Base-by-base conservation (phyloP, 64 coral and sea anemone genomes). In the Montipora efflorescens region DNA sequence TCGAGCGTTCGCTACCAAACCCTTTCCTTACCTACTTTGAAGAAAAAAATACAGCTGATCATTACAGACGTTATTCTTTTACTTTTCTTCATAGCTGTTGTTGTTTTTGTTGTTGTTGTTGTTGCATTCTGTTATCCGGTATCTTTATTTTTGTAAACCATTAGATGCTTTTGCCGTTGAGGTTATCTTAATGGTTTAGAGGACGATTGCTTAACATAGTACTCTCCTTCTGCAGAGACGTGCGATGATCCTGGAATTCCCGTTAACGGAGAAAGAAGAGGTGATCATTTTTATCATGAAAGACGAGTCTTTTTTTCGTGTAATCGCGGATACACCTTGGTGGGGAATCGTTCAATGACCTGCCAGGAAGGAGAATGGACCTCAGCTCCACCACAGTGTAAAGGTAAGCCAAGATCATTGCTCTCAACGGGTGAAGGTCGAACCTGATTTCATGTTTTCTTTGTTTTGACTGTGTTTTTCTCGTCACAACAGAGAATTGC, bases 281-380 rank as follows among this genome's bases (percentile, higher is more conserved):
- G 83, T 11, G 16, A 55, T 45, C 79, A 80, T 10, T 93, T 93
- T 53, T 12, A n/a, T 45, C 73, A 93, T 57, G 83, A 82, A 8
- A 44, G 87, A 71, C 19, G 16, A 18, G 59, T 93, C 45, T 52
- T 13, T n/a, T 93, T 93, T 47, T 52, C 77, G 19, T 93, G 91
- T 47, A 67, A 69, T 43, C 53, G 53, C 6, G 53, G 53, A 57
- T 57, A 57, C 5, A 57, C 61, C 10, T 55, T 93, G 72, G 58
- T 87, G 43, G 91, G 83, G 1, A 25, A 22, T 57, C n/a, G 23
- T 4, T 16, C 59, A 80, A 87, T 87, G 18, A 87, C 20, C 6
- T 93, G 91, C 51, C 47, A 23, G 5, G 76, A 93, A 48, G 91
- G 91, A 66, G 61, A 66, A 19, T 93, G 91, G 91, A 87, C 25